Conservation (phyloP, 2,888 invertebrate species). For the Drosophila maculinotata region DNA sequence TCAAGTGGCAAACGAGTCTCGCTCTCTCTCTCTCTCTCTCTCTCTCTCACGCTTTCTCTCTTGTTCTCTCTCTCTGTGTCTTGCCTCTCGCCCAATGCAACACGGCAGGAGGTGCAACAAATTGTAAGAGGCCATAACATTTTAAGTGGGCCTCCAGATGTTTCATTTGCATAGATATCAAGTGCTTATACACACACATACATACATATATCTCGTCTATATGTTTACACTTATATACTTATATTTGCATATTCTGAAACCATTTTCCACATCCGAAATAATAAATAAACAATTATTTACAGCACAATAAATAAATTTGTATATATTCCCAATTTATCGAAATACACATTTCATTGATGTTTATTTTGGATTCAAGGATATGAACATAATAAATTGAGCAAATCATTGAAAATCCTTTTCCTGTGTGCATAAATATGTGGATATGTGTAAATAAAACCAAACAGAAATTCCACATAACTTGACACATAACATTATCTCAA, state of each 20-base stretch:
- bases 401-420: too few relatives aligned
- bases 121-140: background rate
- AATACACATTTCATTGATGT: constrained; percentile 2
- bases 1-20: constrained; percentile 59
- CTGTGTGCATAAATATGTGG: too few relatives aligned
- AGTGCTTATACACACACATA: constrained; percentile 6
- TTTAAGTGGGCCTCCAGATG: constrained; percentile 29
- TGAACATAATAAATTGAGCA: background rate
- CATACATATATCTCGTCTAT: background rate
- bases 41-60: background rate
- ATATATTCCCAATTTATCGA: background rate
- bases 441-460: too few relatives aligned
- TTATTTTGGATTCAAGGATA: background rate
- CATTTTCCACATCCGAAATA: background rate
- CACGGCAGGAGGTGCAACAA: constrained; percentile 43
- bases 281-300: background rate
- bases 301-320: constrained; percentile 5
- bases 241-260: background rate
- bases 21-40: background rate
- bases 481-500: too few relatives aligned
- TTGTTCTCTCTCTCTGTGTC: background rate
- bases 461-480: too few relatives aligned
- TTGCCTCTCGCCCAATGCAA: constrained; percentile 6
- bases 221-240: too few relatives aligned
- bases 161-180: constrained; percentile 9